These are phyloP conservation scores for Uloborus diversus DNA, from an alignment of 1,140 invertebrate species.

Conservation along the genomic window DNA sequence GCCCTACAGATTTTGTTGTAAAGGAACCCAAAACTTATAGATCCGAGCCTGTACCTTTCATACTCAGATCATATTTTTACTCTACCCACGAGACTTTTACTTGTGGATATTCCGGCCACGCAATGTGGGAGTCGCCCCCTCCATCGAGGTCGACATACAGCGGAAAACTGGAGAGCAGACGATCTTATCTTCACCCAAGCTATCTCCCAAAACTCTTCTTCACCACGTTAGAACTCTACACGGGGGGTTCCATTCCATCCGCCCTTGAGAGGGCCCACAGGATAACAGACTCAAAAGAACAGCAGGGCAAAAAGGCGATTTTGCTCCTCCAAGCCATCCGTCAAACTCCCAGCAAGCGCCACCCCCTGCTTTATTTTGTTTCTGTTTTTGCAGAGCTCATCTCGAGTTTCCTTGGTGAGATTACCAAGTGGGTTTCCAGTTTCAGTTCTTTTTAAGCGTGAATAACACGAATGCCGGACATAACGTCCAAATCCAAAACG, in stretches of 20 bases:
- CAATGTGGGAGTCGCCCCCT: no score
- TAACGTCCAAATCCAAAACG: no score
- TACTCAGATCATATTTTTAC: no score
- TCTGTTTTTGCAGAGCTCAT: not conserved
- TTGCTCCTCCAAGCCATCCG: not conserved
- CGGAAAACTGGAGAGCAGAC: not conserved
- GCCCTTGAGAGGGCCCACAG: not conserved
- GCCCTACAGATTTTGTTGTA: no score
- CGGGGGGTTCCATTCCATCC: not conserved
- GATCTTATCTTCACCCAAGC: not conserved
- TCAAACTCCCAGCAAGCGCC: not conserved
- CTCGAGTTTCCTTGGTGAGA: not conserved
- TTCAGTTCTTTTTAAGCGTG: not conserved
- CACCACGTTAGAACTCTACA: not conserved
- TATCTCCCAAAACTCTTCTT: not conserved
- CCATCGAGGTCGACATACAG: no score
- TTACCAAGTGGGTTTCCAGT: not conserved
- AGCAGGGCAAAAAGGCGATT: not conserved
- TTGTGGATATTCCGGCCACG: no score
- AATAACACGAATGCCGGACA: not conserved
- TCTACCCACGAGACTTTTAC: no score
- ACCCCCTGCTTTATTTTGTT: no score
- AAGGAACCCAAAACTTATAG: no score
- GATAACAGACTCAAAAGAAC: not conserved
- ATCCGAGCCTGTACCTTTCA: no score